Evolutionary conservation across 1,140 invertebrate species (phyloP).

Genomic region (Calycopis cecrops): DNA sequence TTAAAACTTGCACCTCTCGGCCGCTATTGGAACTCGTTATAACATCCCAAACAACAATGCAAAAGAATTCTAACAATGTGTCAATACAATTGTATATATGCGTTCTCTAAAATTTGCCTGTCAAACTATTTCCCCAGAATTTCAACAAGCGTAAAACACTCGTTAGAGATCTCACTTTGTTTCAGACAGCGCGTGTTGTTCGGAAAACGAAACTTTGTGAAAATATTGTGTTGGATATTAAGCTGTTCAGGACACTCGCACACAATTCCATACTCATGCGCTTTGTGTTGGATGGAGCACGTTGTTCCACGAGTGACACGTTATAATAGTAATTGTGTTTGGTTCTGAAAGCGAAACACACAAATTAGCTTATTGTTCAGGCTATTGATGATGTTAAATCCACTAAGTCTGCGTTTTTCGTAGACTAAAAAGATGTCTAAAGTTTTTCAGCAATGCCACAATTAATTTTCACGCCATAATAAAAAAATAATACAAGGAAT

Average conservation of each 20-base stretch:
- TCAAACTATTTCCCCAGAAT: slow-evolving; percentile 31
- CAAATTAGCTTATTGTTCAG: too few relatives aligned
- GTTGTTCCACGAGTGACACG: not conserved
- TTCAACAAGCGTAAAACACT: slow-evolving; percentile 52
- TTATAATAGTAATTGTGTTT: too few relatives aligned
- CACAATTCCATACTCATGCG: slow-evolving; percentile 14
- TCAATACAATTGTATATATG: slow-evolving; percentile 8
- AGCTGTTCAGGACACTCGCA: slow-evolving; percentile 38
- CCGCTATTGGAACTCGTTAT: not conserved
- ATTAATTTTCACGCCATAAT: too few relatives aligned
- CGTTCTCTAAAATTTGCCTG: slow-evolving; percentile 19
- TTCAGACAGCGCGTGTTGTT: slow-evolving; percentile 41
- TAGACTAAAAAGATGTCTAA: too few relatives aligned
- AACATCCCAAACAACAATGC: slow-evolving; percentile 2
- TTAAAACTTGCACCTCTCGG: slow-evolving; percentile 7
- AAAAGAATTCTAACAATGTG: slow-evolving; percentile 9
- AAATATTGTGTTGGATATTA: slow-evolving; percentile 59
- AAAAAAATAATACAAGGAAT: too few relatives aligned
- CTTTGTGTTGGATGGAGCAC: not conserved
- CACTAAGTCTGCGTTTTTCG: too few relatives aligned
- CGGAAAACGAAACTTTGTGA: slow-evolving; percentile 47
- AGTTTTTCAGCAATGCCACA: too few relatives aligned
- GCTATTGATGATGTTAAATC: too few relatives aligned
- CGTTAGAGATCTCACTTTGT: slow-evolving; percentile 47
- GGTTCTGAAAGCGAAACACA: not conserved